Evolutionary conservation across 1,140 invertebrate genomes (phyloP).

Genomic region (Laupala kohalensis): DNA sequence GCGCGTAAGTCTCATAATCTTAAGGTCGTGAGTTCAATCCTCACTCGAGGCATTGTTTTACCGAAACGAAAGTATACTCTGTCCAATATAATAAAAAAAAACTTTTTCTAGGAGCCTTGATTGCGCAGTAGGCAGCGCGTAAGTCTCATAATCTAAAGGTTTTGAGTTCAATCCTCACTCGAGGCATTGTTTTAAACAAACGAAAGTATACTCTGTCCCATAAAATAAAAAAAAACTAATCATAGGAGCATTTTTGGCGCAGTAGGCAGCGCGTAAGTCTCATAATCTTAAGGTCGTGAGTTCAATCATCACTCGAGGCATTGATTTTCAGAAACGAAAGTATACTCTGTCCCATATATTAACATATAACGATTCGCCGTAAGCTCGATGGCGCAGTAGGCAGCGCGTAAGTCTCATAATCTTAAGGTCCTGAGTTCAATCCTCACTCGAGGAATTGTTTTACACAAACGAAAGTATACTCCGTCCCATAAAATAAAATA

Average conservation of each 20-base stretch:
- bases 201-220: too few relatives aligned
- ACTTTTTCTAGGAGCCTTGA: too few relatives aligned
- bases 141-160: constrained; percentile 96
- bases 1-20: constrained; percentile 95
- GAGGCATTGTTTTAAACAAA: constrained; percentile 53
- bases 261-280: constrained; percentile 92
- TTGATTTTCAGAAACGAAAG: too few relatives aligned
- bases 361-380: too few relatives aligned
- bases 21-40: constrained; percentile 28
- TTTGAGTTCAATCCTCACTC: constrained; percentile 91
- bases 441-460: constrained; percentile 70
- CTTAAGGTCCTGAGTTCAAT: constrained; percentile 94
- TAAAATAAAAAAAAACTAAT: too few relatives aligned
- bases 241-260: too few relatives aligned
- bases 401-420: constrained; percentile 95
- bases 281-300: constrained; percentile 95
- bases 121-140: constrained; percentile 90
- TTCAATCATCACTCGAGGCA: constrained; percentile 90
- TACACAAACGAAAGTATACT: too few relatives aligned
- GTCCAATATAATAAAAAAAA: too few relatives aligned
- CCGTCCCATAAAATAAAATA: too few relatives aligned
- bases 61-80: too few relatives aligned
- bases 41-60: constrained; percentile 11
- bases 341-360: too few relatives aligned
- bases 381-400: constrained; percentile 90